Evolutionary conservation across 1,140 invertebrate genomes (phyloP).

Genomic region (Coenobita brevimanus): DNA sequence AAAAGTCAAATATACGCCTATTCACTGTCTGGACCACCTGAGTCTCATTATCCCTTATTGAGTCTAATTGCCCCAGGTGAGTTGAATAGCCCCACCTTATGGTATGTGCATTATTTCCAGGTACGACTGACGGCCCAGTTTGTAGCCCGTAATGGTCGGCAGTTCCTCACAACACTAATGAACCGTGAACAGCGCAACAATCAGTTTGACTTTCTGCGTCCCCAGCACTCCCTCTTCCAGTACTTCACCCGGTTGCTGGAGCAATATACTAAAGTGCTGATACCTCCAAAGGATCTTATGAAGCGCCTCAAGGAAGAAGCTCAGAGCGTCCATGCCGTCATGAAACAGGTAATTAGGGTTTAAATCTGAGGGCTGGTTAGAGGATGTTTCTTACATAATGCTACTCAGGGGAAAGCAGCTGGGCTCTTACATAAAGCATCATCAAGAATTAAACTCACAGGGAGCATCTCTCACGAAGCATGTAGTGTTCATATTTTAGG

Average conservation of each 20-base stretch:
- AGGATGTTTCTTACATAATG: no score
- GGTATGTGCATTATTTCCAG: conserved; percentile 76
- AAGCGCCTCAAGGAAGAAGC: conserved; percentile 87
- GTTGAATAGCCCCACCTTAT: no score
- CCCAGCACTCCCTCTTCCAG: conserved; percentile 98
- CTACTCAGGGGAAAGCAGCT: no score
- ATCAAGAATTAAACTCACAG: no score
- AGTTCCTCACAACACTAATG: conserved; percentile 98
- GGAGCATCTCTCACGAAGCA: no score
- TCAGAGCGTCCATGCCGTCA: conserved; percentile 82
- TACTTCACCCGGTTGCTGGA: conserved; percentile 99
- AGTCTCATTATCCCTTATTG: no score
- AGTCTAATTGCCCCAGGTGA: no score
- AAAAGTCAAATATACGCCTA: no score
- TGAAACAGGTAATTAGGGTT: conserved; percentile 93
- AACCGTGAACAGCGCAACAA: conserved; percentile 98
- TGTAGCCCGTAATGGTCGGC: conserved; percentile 97
- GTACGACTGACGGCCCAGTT: conserved; percentile 99
- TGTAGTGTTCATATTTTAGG: no score
- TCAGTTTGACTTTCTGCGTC: conserved; percentile 98
- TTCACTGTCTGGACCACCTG: no score
- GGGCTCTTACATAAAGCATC: no score
- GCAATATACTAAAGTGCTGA: conserved; percentile 97
- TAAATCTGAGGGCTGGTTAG: no score
- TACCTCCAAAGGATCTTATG: conserved; percentile 94